Base-by-base conservation (phyloP, 2,888 invertebrate species). In the Ochropleura plecta region DNA sequence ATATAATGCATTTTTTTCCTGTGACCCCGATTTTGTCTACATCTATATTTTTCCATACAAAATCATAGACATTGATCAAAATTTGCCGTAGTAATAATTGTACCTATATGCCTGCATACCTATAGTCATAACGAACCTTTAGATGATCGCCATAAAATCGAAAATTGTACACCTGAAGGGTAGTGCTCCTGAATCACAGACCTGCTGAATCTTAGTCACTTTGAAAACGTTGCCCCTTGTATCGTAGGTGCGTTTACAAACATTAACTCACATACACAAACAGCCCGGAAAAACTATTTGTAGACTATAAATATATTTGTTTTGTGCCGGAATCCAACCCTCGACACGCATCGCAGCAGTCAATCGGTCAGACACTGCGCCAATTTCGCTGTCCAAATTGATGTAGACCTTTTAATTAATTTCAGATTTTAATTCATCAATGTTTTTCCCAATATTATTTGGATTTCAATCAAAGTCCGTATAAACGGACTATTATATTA, bases 91-190 rank as follows among this genome's bases (percentile, higher is more conserved):
- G 42, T 73, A n/a, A 66, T 57, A 65, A 46, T 30, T 30, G 30
- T 30, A 53, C 14, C 20, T 12, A 42, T 10, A 3, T 5, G 5
- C 10, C 42, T 48, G 20, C 16, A 18, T 6, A n/a, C n/a, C n/a
- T n/a, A 7, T 3, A 7, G 3, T 16, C n/a, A 63, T n/a, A 63
- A n/a, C 20, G 44, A 42, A 70, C 67, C 81, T 76, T 70, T 6
- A 57, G 3, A 0, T 3, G 20, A 20, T 51, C 14, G 8, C 0
- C 6, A 40, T 68, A 46, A 55, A n/a, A 67, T 70, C 5, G 20
- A 79, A 70, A 64, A 42, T 67, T 63, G 12, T n/a, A 7, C 51
- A 51, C 0, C 7, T 10, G 0, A 51, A 46, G 16, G 5, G 0
- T n/a, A 7, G 3, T 16, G 0, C 5, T 30, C 30, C 46, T 42